Evolutionary conservation across 2,888 invertebrate species (phyloP), one percentile per base, ranked within the genome.

Genomic region (Brachypterus glaber): DNA sequence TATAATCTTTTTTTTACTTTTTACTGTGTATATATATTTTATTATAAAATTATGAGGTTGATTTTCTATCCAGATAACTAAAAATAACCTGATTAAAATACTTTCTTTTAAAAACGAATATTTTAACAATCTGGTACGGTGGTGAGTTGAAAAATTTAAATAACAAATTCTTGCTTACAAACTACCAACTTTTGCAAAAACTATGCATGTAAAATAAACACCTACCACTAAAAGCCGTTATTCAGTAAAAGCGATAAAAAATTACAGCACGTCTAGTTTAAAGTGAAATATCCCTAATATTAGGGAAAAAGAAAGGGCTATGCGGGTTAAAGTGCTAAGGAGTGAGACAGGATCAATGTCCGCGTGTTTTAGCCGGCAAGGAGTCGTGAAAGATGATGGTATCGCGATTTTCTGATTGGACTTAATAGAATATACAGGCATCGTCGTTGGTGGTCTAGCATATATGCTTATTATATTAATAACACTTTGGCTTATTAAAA

Each of bases 401-500:
- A 62, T 62, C 62, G 57, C 53, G 50, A 51, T 55, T 57, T 39
- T 49, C 48, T 53, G 59, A 58, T 57, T 56, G 56, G 52, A 53
- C 55, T 55, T 59, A 58, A 56, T 57, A 59, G 58, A 58, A 59
- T 55, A 57, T 53, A 9, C 27, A 11, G 12, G 4, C 27, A 4
- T 39, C 61, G 41, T 54, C 62, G 62, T 62, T 61, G 62, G 62
- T 62, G 62, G 62, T 62, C 62, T 59, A 44, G 52, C 44, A 55
- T 52, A 54, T 57, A 55, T 54, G 51, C 57, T 56, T 61, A 62
- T 62, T 62, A 62, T 60, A 61, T 60, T 60, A 62, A 62, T 62
- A 62, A 61, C 62, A 60, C 60, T 61, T 57, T 49, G 53, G 52
- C 59, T 60, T 61, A 60, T 61, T 61, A 62, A 62, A 62, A 61